Evolutionary conservation across 2,113 vertebrate genomes (phyloP).

Genomic region (Eudorcas thomsonii): DNA sequence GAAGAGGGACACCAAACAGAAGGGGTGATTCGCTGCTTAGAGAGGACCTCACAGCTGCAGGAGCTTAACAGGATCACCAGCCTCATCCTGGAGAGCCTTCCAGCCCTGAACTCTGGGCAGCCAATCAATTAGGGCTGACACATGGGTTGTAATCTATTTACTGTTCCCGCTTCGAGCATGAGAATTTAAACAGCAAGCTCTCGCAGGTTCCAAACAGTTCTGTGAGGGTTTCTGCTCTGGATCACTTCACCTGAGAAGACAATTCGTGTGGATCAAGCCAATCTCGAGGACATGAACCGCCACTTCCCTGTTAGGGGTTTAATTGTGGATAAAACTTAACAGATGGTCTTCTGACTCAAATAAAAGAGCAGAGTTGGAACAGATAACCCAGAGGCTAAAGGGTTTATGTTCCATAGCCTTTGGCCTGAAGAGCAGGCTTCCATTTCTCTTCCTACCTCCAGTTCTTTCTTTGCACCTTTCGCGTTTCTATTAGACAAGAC

Average conservation of each 20-base stretch:
- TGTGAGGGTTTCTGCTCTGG: not conserved
- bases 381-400: not conserved
- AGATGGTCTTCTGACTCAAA: slow-evolving; percentile 9
- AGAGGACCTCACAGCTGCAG: not conserved
- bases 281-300: not conserved
- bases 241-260: not conserved
- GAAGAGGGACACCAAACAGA: not conserved
- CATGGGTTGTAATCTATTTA: not conserved
- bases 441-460: not conserved
- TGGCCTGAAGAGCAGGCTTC: not conserved
- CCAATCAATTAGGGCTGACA: not conserved
- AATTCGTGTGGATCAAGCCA: not conserved
- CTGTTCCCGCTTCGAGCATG: not conserved
- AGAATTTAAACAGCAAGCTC: not conserved
- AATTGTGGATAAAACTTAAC: slow-evolving; percentile 14
- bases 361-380: not conserved
- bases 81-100: not conserved
- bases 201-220: not conserved
- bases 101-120: not conserved
- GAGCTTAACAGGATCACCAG: not conserved
- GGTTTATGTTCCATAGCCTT: not conserved
- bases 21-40: not conserved
- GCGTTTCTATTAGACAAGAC: slow-evolving; percentile 52
- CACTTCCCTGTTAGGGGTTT: not conserved
- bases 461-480: not conserved